Conservation (phyloP, 2,888 invertebrate species). For the Synergus itoensis region DNA sequence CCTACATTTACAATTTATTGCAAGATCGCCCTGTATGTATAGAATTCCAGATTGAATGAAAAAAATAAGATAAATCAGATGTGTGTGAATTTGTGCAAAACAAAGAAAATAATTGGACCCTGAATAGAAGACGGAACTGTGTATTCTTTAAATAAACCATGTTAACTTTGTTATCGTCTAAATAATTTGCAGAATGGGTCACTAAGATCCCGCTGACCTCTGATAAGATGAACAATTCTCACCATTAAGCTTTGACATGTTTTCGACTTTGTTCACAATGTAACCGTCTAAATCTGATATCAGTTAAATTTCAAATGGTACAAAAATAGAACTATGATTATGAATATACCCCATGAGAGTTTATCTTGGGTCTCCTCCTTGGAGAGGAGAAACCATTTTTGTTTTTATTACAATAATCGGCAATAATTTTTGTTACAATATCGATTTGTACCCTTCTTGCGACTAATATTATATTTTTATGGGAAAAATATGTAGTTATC, state of each 20-base stretch:
- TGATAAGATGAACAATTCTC: slow-evolving; percentile 13
- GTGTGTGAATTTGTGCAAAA: neutral
- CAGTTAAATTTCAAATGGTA: neutral
- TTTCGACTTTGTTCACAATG: neutral
- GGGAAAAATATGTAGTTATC: no score
- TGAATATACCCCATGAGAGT: no score
- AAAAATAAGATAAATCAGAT: neutral
- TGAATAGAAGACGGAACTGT: neutral
- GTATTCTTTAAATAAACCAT: slow-evolving; percentile 13
- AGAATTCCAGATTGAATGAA: neutral
- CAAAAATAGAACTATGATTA: neutral
- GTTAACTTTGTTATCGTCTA: slow-evolving; percentile 13
- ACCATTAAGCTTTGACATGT: slow-evolving; percentile 1
- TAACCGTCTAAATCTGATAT: neutral
- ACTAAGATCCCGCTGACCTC: slow-evolving; percentile 16
- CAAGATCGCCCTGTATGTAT: neutral
- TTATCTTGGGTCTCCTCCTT: no score
- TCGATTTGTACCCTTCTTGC: no score
- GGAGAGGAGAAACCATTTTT: no score
- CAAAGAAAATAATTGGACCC: neutral
- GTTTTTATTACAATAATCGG: no score
- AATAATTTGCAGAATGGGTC: slow-evolving; percentile 17
- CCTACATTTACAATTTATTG: neutral
- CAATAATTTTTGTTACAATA: no score
- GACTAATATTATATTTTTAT: no score